A percentile compares a stretch with the other conserved stretches of the same genome.
Conservation (phyloP, 1,140 invertebrate genomes). For the Manduca sexta region DNA sequence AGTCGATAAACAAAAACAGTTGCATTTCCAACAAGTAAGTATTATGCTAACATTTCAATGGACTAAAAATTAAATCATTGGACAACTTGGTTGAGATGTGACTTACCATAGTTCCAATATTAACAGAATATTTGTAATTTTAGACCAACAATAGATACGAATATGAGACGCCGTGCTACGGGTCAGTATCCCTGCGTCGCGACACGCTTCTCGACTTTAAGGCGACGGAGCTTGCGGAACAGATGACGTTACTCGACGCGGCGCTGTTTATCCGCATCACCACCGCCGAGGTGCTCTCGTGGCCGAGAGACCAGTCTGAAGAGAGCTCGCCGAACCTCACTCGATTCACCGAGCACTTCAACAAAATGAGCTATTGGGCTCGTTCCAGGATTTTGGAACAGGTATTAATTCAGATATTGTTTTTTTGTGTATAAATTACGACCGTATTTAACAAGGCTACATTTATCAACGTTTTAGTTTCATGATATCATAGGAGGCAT, state of each 20-base stretch:
- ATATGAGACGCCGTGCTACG: slow-evolving; percentile 54
- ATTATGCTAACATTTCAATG: background rate
- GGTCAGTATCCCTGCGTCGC: slow-evolving; percentile 72
- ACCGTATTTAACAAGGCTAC: too few relatives aligned
- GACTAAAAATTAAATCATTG: too few relatives aligned
- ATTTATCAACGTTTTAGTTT: too few relatives aligned
- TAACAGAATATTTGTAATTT: slow-evolving; percentile 6
- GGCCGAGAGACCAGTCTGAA: slow-evolving; percentile 98
- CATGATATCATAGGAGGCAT: too few relatives aligned
- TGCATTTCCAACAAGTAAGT: slow-evolving; percentile 72
- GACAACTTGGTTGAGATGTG: too few relatives aligned
- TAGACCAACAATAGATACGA: slow-evolving; percentile 59
- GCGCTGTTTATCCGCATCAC: slow-evolving; percentile 97
- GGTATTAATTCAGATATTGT: slow-evolving; percentile 25
- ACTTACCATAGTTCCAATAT: too few relatives aligned
- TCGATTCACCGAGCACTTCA: slow-evolving; percentile 98
- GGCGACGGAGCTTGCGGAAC: slow-evolving; percentile 89
- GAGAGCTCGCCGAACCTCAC: slow-evolving; percentile 97
- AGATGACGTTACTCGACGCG: slow-evolving; percentile 98
- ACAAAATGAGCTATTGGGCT: slow-evolving; percentile 99
- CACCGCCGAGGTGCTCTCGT: slow-evolving; percentile 96
- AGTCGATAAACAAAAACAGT: slow-evolving; percentile 88
- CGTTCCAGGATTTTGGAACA: slow-evolving; percentile 77
- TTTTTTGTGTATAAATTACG: background rate
- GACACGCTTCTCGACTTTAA: slow-evolving; percentile 93